phyloP scores from a whole-genome alignment of 1,140 invertebrate genomes.

The Drosophila persimilis region DNA sequence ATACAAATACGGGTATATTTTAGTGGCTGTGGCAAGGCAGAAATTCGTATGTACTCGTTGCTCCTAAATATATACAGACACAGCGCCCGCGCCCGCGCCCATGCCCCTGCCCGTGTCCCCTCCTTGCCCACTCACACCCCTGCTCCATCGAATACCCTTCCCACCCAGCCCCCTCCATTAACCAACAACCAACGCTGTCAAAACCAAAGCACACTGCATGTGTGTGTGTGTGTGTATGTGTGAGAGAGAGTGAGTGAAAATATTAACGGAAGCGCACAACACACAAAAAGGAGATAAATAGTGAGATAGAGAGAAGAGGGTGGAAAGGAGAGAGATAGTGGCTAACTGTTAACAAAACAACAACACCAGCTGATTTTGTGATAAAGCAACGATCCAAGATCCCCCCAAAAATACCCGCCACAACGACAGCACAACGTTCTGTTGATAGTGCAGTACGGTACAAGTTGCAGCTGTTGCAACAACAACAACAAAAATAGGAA shows the following conservation, averaged over 20 bases:
- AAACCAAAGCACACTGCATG: slow-evolving; percentile 35
- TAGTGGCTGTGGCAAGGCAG: slow-evolving; percentile 61
- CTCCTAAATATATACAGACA: slow-evolving; percentile 68
- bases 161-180: neutral
- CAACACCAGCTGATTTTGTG: slow-evolving; percentile 45
- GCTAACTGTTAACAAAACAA: slow-evolving; percentile 27
- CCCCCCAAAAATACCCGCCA: too few relatives aligned
- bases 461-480: slow-evolving; percentile 48
- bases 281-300: slow-evolving; percentile 43
- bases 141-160: slow-evolving; percentile 18
- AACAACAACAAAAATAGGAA: slow-evolving; percentile 20
- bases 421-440: slow-evolving; percentile 9
- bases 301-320: slow-evolving; percentile 7
- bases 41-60: slow-evolving; percentile 78
- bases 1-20: slow-evolving; percentile 62
- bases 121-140: slow-evolving; percentile 4
- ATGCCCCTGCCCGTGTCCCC: slow-evolving; percentile 3
- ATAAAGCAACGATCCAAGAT: slow-evolving; percentile 29
- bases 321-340: slow-evolving; percentile 7
- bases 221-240: slow-evolving; percentile 26
- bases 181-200: slow-evolving; percentile 8
- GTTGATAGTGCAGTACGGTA: slow-evolving; percentile 43
- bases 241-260: slow-evolving; percentile 34
- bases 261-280: slow-evolving; percentile 51
- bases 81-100: slow-evolving; percentile 2